phyloP scores from a whole-genome alignment of 1,140 invertebrate species.

The Pseudomyrmex flavicornis region DNA sequence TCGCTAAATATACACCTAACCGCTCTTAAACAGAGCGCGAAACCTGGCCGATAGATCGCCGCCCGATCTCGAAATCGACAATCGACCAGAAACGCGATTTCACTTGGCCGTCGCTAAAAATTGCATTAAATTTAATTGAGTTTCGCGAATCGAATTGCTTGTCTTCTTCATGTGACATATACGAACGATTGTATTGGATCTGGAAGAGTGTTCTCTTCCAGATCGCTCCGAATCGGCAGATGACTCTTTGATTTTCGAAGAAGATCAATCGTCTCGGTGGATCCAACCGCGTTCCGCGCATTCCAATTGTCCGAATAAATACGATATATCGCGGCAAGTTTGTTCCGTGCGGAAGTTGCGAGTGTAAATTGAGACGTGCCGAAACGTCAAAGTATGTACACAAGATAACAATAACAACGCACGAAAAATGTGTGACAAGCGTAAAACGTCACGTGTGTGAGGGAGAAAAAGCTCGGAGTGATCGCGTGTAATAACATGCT shows the following conservation, averaged over 20 bases:
- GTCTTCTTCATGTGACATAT: not conserved
- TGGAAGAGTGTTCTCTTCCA: no score
- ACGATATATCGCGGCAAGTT: no score
- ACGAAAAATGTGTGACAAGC: not conserved
- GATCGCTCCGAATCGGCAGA: no score
- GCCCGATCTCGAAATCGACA: not conserved
- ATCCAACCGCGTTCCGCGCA: no score
- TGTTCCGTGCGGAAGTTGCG: no score
- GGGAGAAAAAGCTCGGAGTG: slow-evolving; percentile 2
- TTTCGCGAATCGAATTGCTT: not conserved
- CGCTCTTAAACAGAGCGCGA: slow-evolving; percentile 72
- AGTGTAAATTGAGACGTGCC: no score
- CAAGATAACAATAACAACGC: no score
- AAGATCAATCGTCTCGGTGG: no score
- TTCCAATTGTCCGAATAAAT: no score
- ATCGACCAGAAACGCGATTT: not conserved
- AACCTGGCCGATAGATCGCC: slow-evolving; percentile 66
- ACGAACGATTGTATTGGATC: no score
- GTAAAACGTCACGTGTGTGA: not conserved
- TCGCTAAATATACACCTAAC: slow-evolving; percentile 80
- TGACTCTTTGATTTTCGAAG: no score
- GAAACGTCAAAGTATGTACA: no score
- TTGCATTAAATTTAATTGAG: not conserved
- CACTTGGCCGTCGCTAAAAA: not conserved
- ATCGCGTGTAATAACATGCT: slow-evolving; percentile 5